Base-by-base conservation (phyloP, 2,113 vertebrate genomes). In the Pipra filicauda region DNA sequence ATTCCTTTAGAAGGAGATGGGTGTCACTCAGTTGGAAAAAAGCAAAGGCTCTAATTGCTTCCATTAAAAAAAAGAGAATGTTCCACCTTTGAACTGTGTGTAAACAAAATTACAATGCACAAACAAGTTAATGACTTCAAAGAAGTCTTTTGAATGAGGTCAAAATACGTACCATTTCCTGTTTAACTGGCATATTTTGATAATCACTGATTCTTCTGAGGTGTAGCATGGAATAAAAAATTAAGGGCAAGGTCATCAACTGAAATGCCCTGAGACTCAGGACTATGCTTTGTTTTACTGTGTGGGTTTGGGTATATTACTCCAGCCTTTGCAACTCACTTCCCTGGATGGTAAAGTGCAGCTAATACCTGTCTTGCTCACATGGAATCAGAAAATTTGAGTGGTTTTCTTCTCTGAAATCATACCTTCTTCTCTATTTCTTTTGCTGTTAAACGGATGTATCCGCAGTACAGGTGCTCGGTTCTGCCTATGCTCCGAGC, bases 61-160 rank as follows among this genome's bases (percentile, higher is more conserved):
- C 54, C n/a, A 69, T 59, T 49, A 89, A 88, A 92, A 73, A 78
- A 61, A 59, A 35, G 51, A 93, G 65, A 91, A 71, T 22, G 52
- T 15, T 80, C 61, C 85, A 92, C 85, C 90, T 96, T 93, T 97
- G 85, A 85, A 84, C 83, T 91, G 39, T 24, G 48, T 84, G 17
- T 91, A 85, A 89, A 95, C 94, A 72, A 94, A 88, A 95, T 92
- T 84, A 86, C 70, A 84, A 66, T 81, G 44, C 61, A 96, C 61
- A 94, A 94, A 78, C 64, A 95, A 88, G 62, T 88, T 93, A 94
- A 81, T 83, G 69, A 72, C 90, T 92, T 96, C 57, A 86, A 92
- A 88, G 79, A 88, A 59, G 59, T 85, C 75, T 86, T 94, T 75
- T 64, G n/a, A 88, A 75, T 54, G 41, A 86, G 86, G 86, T 81